Conservation (phyloP, 2,797 vertebrate species). For the Mastacembelus armatus region DNA sequence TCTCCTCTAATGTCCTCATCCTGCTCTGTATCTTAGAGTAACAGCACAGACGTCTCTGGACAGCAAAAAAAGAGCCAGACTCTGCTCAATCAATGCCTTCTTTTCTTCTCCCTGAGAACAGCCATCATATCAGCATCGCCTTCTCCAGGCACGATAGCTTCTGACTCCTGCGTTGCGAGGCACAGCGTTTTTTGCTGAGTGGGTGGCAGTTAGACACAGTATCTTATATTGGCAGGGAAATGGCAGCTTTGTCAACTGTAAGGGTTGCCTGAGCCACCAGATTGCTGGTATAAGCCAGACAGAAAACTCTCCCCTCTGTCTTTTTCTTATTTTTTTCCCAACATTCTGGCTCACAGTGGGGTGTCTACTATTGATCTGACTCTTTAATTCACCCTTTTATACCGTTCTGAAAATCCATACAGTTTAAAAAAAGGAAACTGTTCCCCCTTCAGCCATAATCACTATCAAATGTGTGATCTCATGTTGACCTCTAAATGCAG, state of each 20-base stretch:
- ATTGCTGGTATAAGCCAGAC: slow-evolving; percentile 63
- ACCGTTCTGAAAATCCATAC: slow-evolving; percentile 27
- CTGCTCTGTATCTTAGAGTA: slow-evolving; percentile 67
- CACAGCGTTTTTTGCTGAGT: slow-evolving; percentile 66
- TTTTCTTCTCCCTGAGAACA: slow-evolving; percentile 71
- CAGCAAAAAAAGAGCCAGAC: slow-evolving; percentile 58
- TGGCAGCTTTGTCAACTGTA: slow-evolving; percentile 76
- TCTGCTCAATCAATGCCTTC: slow-evolving; percentile 68
- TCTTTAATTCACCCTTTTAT: slow-evolving; percentile 47
- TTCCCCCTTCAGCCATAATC: neutral
- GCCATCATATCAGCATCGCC: slow-evolving; percentile 67
- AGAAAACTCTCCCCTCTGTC: slow-evolving; percentile 40
- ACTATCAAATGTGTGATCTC: neutral
- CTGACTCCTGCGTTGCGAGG: slow-evolving; percentile 70
- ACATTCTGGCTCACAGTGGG: slow-evolving; percentile 40
- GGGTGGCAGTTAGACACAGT: slow-evolving; percentile 73
- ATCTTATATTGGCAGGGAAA: slow-evolving; percentile 74
- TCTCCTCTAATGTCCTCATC: slow-evolving; percentile 69
- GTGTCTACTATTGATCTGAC: slow-evolving; percentile 37
- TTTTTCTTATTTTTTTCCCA: slow-evolving; percentile 51
- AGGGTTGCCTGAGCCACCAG: slow-evolving; percentile 65
- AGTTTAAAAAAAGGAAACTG: slow-evolving; percentile 5
- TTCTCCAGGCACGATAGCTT: slow-evolving; percentile 75
- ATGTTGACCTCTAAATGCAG: slow-evolving; percentile 4
- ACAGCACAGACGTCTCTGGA: slow-evolving; percentile 60